Evolutionary conservation across 2,888 invertebrate species (phyloP).

Genomic region (Sturmia bella): DNA sequence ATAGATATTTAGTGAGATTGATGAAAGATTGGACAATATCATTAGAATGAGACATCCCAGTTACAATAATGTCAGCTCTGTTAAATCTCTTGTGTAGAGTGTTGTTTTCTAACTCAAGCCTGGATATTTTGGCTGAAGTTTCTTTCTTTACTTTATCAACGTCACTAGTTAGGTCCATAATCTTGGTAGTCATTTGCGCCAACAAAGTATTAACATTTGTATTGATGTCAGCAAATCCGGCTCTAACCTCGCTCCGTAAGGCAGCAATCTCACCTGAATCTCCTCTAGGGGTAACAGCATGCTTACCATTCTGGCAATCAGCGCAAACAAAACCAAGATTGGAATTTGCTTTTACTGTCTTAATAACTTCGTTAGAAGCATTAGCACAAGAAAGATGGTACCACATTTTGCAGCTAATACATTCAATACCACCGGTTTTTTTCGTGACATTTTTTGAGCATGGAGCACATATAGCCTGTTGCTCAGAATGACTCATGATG

Average conservation of each 20-base stretch:
- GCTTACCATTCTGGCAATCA: too few species aligned
- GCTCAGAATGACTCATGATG: too few species aligned
- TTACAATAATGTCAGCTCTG: neutral
- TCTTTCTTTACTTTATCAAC: neutral
- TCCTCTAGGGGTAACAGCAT: too few species aligned
- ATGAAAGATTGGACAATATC: neutral
- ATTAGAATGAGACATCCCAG: neutral
- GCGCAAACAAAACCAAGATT: constrained; percentile 25
- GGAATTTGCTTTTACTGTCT: constrained; percentile 3
- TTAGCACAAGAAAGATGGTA: constrained; percentile 15
- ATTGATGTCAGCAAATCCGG: neutral
- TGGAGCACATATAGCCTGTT: too few species aligned
- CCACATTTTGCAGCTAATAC: too few species aligned
- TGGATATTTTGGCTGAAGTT: neutral
- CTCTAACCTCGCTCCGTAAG: too few species aligned
- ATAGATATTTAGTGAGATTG: neutral
- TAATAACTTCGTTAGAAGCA: constrained; percentile 14
- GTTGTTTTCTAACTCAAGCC: constrained; percentile 9
- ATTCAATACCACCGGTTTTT: too few species aligned
- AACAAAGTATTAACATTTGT: constrained; percentile 7
- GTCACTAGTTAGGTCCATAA: neutral
- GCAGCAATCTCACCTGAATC: too few species aligned
- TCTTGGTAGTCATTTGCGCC: neutral
- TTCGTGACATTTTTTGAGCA: too few species aligned
- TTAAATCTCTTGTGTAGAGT: neutral